A percentile compares a stretch with the other conserved stretches of the same genome.
Evolutionary conservation across 2,888 invertebrate species (phyloP).

Genomic region (Heteromyza rotundicornis): DNA sequence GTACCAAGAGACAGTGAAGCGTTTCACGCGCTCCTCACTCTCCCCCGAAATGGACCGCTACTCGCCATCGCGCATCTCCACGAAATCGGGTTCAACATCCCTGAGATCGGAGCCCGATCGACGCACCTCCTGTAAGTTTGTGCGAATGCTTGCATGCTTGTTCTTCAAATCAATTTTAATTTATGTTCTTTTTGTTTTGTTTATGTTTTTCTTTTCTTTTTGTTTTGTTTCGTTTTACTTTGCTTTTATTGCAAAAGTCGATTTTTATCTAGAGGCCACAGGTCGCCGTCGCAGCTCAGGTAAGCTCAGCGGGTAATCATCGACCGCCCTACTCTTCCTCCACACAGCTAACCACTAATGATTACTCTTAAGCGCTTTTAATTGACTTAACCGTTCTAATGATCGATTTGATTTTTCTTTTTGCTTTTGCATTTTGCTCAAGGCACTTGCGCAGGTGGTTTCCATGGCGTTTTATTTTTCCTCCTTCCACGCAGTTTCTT

Average conservation of each 20-base stretch:
- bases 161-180: slow-evolving; percentile 19
- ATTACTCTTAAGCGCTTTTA: neutral
- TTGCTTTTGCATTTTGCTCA: slow-evolving; percentile 1
- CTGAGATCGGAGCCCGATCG: slow-evolving; percentile 42
- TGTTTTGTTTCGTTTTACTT: slow-evolving; percentile 27
- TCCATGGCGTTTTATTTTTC: no score
- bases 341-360: neutral
- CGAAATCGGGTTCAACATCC: slow-evolving; percentile 39
- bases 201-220: slow-evolving; percentile 27
- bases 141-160: neutral
- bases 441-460: slow-evolving; percentile 53
- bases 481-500: neutral
- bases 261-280: slow-evolving; percentile 61
- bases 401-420: neutral
- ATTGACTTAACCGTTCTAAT: neutral
- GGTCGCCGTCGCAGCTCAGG: slow-evolving; percentile 61
- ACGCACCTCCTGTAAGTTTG: slow-evolving; percentile 53
- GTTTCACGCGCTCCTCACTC: slow-evolving; percentile 57
- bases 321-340: neutral
- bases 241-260: slow-evolving; percentile 40
- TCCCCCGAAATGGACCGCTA: slow-evolving; percentile 56
- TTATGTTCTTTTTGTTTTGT: slow-evolving; percentile 15
- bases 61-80: slow-evolving; percentile 49
- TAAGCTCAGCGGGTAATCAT: slow-evolving; percentile 39
- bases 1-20: slow-evolving; percentile 58